Evolutionary conservation across 92 coral and sea anemone species (phyloP), one percentile per base, ranked within the genome.

Genomic region (Porites evermanni): DNA sequence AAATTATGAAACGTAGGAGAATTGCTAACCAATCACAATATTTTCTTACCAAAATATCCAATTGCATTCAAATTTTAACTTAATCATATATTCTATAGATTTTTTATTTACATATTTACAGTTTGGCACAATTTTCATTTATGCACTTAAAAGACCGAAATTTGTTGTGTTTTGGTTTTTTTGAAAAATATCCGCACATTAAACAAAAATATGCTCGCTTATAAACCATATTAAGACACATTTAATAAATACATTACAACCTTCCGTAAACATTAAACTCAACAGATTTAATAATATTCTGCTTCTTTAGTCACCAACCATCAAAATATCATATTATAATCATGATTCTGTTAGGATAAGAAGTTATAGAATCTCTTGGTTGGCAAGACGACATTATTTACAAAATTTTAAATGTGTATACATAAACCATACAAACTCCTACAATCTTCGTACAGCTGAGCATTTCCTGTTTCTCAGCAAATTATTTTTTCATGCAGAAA

Each of bases 11-110:
- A 38, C 58, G n/a, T 0, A 17, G 79, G 80, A 63, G 80, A 65
- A 74, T 20, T 18, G 8, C 18, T 20, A 56, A 32, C 20, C n/a
- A 72, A 73, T 61, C 73, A 83, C 79, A 6, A 53, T 53, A 56
- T 70, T 83, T 72, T 72, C 87, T 83, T 74, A 72, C 73, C 72
- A 83, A 83, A 83, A 73, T 83, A 83, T 83, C 73, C 87, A 83
- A 72, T 12, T 60, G 80, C 86, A 44, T 82, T 71, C 52, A 72
- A 60, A 82, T 60, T 38, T 71, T 82, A 8, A 20, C 44, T 53
- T 56, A 53, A 52, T 58, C 21, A 59, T 29, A 50, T 38, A 38
- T 38, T 38, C 47, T 38, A 38, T 38, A 38, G 47, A 38, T 38
- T 72, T 50, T 32, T 26, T 83, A 70, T 81, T 81, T 81, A 81